These are phyloP conservation scores for Zosterops japonicus DNA, from an alignment of 2,113 vertebrate species.

Conservation along the genomic window DNA sequence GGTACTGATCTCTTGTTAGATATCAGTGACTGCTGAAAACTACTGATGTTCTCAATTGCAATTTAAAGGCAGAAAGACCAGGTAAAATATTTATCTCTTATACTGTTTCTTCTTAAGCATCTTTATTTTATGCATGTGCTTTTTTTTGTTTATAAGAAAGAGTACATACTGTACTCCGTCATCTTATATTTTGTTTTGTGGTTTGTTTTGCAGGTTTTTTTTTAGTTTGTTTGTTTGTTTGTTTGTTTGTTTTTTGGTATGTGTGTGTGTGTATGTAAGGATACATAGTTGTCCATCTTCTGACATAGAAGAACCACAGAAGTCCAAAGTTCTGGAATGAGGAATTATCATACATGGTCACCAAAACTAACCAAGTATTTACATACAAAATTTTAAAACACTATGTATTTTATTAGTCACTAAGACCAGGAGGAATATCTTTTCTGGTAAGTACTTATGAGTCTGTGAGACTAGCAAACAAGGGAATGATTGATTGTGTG, in stretches of 20 bases:
- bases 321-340: not conserved
- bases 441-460: not conserved
- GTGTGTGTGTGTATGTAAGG: not conserved
- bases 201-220: not conserved
- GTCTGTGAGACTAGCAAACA: not conserved
- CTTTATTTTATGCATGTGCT: not conserved
- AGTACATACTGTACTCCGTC: not conserved
- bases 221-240: too few relatives aligned
- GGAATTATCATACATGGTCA: not conserved
- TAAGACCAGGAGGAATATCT: not conserved
- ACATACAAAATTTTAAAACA: not conserved
- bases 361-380: not conserved
- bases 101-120: not conserved
- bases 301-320: not conserved
- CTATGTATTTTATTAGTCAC: not conserved
- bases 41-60: not conserved
- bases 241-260: not conserved
- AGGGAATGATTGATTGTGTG: not conserved
- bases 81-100: not conserved
- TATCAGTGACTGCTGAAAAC: not conserved
- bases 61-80: not conserved
- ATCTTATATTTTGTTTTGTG: not conserved
- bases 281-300: not conserved
- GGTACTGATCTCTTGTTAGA: not conserved
- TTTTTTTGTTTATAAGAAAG: not conserved